These are phyloP conservation scores for Stomatorhinus ivindoensis DNA, from an alignment of 2,113 vertebrate genomes.

Conservation along the genomic window DNA sequence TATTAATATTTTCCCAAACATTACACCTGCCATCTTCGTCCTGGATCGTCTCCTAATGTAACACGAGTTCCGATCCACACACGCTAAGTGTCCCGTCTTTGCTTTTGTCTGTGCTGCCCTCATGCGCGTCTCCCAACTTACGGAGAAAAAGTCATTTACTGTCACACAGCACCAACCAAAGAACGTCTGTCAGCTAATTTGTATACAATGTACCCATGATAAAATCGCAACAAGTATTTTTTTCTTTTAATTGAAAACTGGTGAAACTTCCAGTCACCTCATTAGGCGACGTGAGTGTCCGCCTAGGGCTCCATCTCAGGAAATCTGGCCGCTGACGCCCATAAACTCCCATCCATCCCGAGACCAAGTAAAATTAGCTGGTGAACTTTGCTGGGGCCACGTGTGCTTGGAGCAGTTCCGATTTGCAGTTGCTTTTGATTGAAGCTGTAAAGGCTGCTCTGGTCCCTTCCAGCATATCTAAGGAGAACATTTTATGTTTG, in stretches of 20 bases:
- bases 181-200: background rate
- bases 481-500: background rate
- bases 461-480: background rate
- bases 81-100: conserved; percentile 68
- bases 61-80: background rate
- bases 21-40: background rate
- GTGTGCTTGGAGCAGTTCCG: background rate
- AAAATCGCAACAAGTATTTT: background rate
- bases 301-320: background rate
- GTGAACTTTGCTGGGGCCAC: background rate
- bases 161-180: background rate
- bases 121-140: conserved; percentile 75
- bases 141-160: background rate
- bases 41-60: background rate
- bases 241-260: background rate
- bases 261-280: background rate
- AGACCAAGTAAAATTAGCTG: background rate
- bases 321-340: background rate
- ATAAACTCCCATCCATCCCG: background rate
- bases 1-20: background rate
- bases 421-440: background rate
- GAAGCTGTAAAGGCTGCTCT: background rate
- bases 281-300: background rate
- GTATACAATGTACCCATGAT: background rate
- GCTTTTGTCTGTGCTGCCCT: conserved; percentile 85